phyloP scores from a whole-genome alignment of 2,797 vertebrate genomes.

The Alcedo quadribrachys region DNA sequence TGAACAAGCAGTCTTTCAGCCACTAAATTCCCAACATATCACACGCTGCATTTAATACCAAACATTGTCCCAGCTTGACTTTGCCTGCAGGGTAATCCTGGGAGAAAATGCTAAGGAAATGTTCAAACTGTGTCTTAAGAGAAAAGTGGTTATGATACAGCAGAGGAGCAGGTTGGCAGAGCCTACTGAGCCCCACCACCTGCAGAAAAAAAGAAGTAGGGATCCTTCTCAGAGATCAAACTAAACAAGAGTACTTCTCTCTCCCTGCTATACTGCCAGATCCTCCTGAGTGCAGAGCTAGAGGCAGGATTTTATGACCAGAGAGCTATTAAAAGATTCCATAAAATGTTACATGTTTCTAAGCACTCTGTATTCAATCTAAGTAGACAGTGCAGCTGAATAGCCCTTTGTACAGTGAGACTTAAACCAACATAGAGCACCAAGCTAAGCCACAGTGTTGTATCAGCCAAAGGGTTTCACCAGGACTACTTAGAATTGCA shows the following conservation, averaged over 20 bases:
- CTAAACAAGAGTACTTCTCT: neutral
- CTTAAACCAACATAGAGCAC: neutral
- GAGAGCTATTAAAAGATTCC: neutral
- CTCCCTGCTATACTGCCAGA: neutral
- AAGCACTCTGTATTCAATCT: slow-evolving; percentile 1
- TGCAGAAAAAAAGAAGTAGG: neutral
- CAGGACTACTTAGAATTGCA: neutral
- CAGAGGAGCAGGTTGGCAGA: neutral
- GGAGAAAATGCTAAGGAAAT: neutral
- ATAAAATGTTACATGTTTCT: neutral
- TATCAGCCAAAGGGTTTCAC: neutral
- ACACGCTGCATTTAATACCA: neutral
- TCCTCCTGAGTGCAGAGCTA: neutral
- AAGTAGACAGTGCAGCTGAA: neutral
- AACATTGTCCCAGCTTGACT: slow-evolving; percentile 28
- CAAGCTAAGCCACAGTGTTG: neutral
- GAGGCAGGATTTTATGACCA: neutral
- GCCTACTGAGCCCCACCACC: neutral
- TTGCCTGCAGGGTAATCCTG: neutral
- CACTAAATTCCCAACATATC: slow-evolving; percentile 18
- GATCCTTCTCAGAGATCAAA: neutral
- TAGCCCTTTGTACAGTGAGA: neutral
- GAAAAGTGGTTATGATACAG: neutral
- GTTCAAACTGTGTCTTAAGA: neutral
- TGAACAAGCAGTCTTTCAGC: slow-evolving; percentile 31